phyloP scores from a whole-genome alignment of 2,888 invertebrate species.

The Ptychoptera albimana region DNA sequence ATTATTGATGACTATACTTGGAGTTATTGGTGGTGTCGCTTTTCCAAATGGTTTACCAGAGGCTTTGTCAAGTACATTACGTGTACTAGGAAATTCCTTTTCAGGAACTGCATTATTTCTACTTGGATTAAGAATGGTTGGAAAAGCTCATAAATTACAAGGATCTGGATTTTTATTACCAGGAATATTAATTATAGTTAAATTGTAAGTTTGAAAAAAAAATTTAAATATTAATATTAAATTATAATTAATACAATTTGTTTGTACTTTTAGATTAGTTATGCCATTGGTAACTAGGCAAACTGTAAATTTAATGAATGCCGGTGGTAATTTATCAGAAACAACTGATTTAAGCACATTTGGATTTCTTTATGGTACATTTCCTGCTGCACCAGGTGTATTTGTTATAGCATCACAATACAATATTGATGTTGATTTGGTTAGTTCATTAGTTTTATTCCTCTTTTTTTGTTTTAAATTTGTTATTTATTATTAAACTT shows the following conservation, averaged over 20 bases:
- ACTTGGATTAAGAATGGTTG: slow-evolving; percentile 83
- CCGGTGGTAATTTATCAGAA: slow-evolving; percentile 53
- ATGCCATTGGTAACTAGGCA: slow-evolving; percentile 77
- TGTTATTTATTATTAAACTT: slow-evolving; percentile 6
- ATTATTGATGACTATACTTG: slow-evolving; percentile 82
- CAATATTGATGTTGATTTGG: slow-evolving; percentile 71
- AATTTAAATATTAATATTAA: neutral
- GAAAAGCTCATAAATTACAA: slow-evolving; percentile 62
- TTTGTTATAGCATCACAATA: slow-evolving; percentile 88
- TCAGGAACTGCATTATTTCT: slow-evolving; percentile 83
- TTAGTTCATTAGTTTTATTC: slow-evolving; percentile 29
- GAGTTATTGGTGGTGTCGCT: slow-evolving; percentile 67
- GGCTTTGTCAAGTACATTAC: slow-evolving; percentile 55
- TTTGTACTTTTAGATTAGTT: slow-evolving; percentile 40
- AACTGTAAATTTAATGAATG: slow-evolving; percentile 57
- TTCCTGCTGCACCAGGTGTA: slow-evolving; percentile 91
- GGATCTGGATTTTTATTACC: slow-evolving; percentile 70
- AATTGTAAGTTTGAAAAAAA: slow-evolving; percentile 47
- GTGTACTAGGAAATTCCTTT: slow-evolving; percentile 75
- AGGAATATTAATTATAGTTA: slow-evolving; percentile 73
- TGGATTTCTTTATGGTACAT: slow-evolving; percentile 89
- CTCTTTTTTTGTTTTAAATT: neutral
- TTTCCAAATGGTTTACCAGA: slow-evolving; percentile 65
- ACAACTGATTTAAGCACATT: slow-evolving; percentile 75
- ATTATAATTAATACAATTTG: neutral